Base-by-base conservation (phyloP, 2,797 vertebrate species). In the Holocentrus rufus region DNA sequence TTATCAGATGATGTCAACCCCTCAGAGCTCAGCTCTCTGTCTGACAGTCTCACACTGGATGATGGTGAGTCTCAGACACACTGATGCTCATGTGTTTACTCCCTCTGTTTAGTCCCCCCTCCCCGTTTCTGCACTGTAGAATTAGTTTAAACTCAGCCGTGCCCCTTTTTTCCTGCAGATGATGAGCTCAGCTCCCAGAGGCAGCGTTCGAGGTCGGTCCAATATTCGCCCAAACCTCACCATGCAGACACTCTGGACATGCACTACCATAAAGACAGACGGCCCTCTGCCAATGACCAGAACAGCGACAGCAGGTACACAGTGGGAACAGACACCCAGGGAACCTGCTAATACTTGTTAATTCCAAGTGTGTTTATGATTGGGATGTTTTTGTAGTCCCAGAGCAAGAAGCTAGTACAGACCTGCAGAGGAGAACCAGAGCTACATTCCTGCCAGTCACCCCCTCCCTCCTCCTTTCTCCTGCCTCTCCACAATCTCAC, bases 21-120 rank as follows among this genome's bases (percentile, higher is more conserved):
- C 0, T 96, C 96, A 0, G 97, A 98, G 56, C 95, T 96, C 88
- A 98, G 96, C 87, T 98, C 97, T 55, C 90, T 98, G 58, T 98
- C 97, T 0, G 97, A 98, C 85, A 97, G 96, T 59, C 92, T 96
- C 69, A 95, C 95, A 64, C 93, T 94, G 74, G 97, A 99, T 14
- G 97, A 98, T 53, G 93, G 97, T 98, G 90, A 81, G 54, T 11
- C 61, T 31, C 13, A n/a, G 58, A 1, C 36, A 42, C 22, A 22
- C 11, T n/a, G 27, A 1, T n/a, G 10, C 49, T 44, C 18, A 55
- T 50, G 7, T 70, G 10, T 67, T 42, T 17, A 27, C 13, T 9
- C 36, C 30, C 7, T 31, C 30, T 31, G 30, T 31, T 31, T 3
- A 31, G 20, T 27, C 34, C 69, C 10, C 31, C 56, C 31, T 25